Percentiles rank a stretch among this genome's conserved stretches.
Conservation (phyloP, 1,140 invertebrate genomes). For the Hycleus cichorii region DNA sequence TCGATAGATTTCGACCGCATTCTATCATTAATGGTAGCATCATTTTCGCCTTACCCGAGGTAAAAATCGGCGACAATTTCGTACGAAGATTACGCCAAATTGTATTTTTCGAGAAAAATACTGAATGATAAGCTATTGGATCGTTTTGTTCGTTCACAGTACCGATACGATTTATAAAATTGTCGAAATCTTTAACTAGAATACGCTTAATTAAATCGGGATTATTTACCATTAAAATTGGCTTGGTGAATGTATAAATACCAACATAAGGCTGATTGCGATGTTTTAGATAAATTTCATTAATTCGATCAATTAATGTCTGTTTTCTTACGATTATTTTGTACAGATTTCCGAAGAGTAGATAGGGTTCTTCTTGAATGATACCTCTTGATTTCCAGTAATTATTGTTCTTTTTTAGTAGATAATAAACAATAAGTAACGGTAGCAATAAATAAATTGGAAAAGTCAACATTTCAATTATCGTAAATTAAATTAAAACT, state of each 20-base stretch:
- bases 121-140: slow-evolving; percentile 33
- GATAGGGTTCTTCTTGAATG: background rate
- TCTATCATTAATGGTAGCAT: slow-evolving; percentile 40
- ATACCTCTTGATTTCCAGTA: slow-evolving; percentile 3
- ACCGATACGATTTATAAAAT: slow-evolving; percentile 46
- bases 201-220: slow-evolving; percentile 44
- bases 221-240: slow-evolving; percentile 33
- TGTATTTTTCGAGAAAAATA: slow-evolving; percentile 37
- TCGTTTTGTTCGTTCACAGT: slow-evolving; percentile 44
- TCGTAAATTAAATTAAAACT: too few species aligned
- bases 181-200: slow-evolving; percentile 43
- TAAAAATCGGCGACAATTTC: slow-evolving; percentile 39
- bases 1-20: slow-evolving; percentile 25
- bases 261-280: slow-evolving; percentile 37
- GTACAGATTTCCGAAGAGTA: background rate
- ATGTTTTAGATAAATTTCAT: slow-evolving; percentile 26
- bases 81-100: slow-evolving; percentile 41
- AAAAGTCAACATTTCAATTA: too few species aligned
- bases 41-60: slow-evolving; percentile 39
- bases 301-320: slow-evolving; percentile 1
- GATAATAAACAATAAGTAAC: background rate
- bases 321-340: background rate
- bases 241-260: slow-evolving; percentile 39
- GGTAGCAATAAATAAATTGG: too few species aligned
- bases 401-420: background rate